Base-by-base conservation (phyloP, 2,113 vertebrate species). In the Nerophis lumbriciformis region DNA sequence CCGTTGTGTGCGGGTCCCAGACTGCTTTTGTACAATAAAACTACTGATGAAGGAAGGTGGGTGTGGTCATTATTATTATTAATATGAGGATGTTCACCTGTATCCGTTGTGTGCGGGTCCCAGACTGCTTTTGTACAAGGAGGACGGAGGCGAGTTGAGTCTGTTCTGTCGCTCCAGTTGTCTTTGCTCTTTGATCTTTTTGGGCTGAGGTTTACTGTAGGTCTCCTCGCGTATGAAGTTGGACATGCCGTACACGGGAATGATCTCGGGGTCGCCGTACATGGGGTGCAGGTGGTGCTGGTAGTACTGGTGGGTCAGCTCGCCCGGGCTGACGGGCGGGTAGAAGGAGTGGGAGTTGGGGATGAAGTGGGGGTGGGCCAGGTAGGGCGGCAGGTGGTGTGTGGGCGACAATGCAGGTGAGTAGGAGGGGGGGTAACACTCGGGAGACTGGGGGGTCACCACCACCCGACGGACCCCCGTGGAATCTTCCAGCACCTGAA, bases 271-370 rank as follows among this genome's bases (percentile, higher is more conserved):
- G 65, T 98, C 96, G 48, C 93, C 88, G 2, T 97, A 99, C 83
- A 99, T 94, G 6, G 91, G 96, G 47, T 94, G 94, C 53, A 96
- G 93, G 83, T 94, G 96, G 84, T 94, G 95, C 83, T 97, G 95
- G 56, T 93, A 94, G 78, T 95, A 98, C 69, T 96, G 97, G 72
- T 93, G 94, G 6, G 93, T 88, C 75, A 99, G 90, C 42, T 99
- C 96, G 77, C 95, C 95, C 1, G 92, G 95, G 72, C 93, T 95
- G 75, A 97, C 94, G 11, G 96, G 96, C 45, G 96, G 96, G 72
- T 99, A 99, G 73, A 97, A 98, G 2, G 95, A 91, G 75, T 94
- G 96, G 9, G 95, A 96, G 87, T 95, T 97, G 79, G 93, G 95
- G 72, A 98, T 93, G 70, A 97, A 98, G 73, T 96, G 96, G 0